Evolutionary conservation across 2,113 vertebrate genomes (phyloP).

Genomic region (Syngnathus typhle): DNA sequence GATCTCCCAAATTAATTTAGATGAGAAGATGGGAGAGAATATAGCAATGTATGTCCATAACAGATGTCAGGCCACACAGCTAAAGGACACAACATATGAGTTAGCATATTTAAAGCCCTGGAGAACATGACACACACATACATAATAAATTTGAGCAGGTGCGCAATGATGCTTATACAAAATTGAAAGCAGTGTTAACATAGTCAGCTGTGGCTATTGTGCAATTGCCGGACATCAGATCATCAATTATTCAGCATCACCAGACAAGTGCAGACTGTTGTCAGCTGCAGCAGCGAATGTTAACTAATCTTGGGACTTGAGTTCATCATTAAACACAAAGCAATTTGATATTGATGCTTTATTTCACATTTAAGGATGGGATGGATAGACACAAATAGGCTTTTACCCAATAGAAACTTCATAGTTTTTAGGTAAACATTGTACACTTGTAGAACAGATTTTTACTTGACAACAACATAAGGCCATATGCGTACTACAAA

Average conservation of each 20-base stretch:
- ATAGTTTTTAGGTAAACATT: constrained; percentile 35
- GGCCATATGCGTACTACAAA: constrained; percentile 13
- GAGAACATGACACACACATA: background rate
- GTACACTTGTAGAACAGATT: constrained; percentile 7
- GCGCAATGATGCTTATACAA: constrained; percentile 26
- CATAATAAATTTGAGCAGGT: constrained; percentile 20
- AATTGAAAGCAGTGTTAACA: constrained; percentile 14
- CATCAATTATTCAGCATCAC: constrained; percentile 64
- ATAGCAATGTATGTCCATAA: background rate
- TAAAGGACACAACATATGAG: background rate
- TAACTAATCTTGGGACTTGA: background rate
- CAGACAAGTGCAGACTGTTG: constrained; percentile 42
- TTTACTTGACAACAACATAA: constrained; percentile 26
- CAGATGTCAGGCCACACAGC: background rate
- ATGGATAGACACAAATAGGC: constrained; percentile 3
- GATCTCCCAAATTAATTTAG: constrained; percentile 24
- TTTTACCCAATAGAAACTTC: constrained; percentile 18
- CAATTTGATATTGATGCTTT: constrained; percentile 41
- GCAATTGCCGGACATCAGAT: constrained; percentile 29
- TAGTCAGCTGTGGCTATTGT: constrained; percentile 35
- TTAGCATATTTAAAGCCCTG: background rate
- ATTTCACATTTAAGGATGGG: constrained; percentile 39
- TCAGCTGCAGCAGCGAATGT: constrained; percentile 24
- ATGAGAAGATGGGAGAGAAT: constrained; percentile 7
- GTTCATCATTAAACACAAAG: background rate